phyloP scores from a whole-genome alignment of 92 coral and sea anemone species.

The Parazoanthus atlanticus region DNA sequence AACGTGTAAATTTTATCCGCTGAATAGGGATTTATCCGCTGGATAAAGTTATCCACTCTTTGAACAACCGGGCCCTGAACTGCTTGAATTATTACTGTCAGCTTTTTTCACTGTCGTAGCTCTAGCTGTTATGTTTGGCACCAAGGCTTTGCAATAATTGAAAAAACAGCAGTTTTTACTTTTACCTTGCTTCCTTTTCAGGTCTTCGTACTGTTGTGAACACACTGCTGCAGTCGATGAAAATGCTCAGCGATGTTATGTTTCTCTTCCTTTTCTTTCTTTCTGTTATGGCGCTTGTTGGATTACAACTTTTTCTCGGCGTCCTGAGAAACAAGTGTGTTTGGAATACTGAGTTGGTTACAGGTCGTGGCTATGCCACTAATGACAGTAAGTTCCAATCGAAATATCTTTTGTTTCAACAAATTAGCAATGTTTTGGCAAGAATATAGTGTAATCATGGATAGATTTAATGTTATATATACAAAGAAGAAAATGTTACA shows the following conservation, averaged over 20 bases:
- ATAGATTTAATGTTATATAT: too few species aligned
- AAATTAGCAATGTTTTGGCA: too few species aligned
- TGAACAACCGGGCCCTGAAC: too few species aligned
- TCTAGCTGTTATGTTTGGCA: too few species aligned
- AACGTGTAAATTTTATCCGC: too few species aligned
- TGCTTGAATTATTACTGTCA: background rate
- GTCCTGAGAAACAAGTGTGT: slow-evolving; percentile 39
- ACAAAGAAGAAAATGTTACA: too few species aligned
- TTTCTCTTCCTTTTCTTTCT: slow-evolving; percentile 27
- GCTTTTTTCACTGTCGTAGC: background rate
- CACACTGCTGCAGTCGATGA: slow-evolving; percentile 10
- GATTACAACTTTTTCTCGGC: slow-evolving; percentile 31
- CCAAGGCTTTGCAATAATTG: too few species aligned
- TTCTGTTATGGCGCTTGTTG: slow-evolving; percentile 27
- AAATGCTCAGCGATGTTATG: slow-evolving; percentile 19
- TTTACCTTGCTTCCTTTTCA: background rate
- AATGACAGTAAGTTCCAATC: slow-evolving; percentile 3
- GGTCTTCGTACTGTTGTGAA: slow-evolving; percentile 34
- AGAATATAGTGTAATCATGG: too few species aligned
- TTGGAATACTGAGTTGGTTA: background rate
- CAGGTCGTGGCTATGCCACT: background rate
- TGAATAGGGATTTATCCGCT: too few species aligned
- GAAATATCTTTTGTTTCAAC: background rate
- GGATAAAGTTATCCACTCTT: too few species aligned
- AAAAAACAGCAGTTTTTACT: background rate